A percentile compares a stretch with the other conserved stretches of the same genome.
Conservation (phyloP, 2,888 invertebrate species). For the Dasysyrphus tricinctus region DNA sequence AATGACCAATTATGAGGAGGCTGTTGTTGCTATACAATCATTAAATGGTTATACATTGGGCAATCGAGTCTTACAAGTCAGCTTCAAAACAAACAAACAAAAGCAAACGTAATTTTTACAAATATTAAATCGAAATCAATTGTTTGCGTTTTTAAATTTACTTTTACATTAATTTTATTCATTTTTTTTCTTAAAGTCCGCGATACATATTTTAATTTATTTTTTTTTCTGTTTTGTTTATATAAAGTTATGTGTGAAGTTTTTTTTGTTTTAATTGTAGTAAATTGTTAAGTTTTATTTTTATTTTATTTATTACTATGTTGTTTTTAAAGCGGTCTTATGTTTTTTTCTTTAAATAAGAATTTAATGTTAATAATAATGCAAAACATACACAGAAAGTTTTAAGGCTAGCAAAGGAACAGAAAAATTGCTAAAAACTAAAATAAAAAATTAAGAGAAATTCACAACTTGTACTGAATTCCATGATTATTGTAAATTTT, state of each 20-base stretch:
- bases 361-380: slow-evolving; percentile 62
- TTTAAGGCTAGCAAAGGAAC: slow-evolving; percentile 27
- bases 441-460: slow-evolving; percentile 9
- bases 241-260: slow-evolving; percentile 23
- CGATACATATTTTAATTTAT: not conserved
- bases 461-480: slow-evolving; percentile 69
- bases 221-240: slow-evolving; percentile 17
- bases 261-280: slow-evolving; percentile 23
- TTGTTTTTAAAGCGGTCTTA: slow-evolving; percentile 69
- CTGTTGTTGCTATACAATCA: slow-evolving; percentile 97
- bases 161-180: slow-evolving; percentile 66
- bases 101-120: slow-evolving; percentile 85
- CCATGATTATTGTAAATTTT: slow-evolving; percentile 65
- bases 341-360: slow-evolving; percentile 11
- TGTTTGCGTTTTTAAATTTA: slow-evolving; percentile 75
- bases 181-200: slow-evolving; percentile 11
- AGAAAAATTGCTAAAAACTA: slow-evolving; percentile 5
- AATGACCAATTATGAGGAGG: slow-evolving; percentile 99
- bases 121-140: slow-evolving; percentile 69
- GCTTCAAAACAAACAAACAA: slow-evolving; percentile 97
- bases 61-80: slow-evolving; percentile 98
- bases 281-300: slow-evolving; percentile 46
- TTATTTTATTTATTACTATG: slow-evolving; percentile 53
- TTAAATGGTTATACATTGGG: slow-evolving; percentile 98
- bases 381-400: slow-evolving; percentile 31